Conservation (phyloP, 1,140 invertebrate species). For the Magallana gigas region DNA sequence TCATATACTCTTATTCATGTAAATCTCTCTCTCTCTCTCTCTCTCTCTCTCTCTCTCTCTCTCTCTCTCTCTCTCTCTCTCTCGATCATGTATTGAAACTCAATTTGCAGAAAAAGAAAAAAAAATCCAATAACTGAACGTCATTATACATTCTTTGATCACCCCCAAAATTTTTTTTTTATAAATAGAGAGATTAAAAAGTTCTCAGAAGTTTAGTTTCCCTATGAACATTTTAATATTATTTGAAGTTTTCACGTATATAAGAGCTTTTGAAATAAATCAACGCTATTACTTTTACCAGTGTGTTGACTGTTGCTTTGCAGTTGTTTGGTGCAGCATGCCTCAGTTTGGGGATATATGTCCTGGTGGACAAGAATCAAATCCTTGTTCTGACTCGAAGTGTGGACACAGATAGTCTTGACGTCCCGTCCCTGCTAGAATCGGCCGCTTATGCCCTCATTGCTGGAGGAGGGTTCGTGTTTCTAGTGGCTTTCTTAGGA, state of each 20-base stretch:
- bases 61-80: neutral
- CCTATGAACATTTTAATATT: too few relatives aligned
- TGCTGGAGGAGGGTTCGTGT: conserved; percentile 87
- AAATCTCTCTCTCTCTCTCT: neutral
- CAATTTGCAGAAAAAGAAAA: too few relatives aligned
- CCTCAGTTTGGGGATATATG: conserved; percentile 45
- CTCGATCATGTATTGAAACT: too few relatives aligned
- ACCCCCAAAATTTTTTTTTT: too few relatives aligned
- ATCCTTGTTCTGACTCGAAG: conserved; percentile 50
- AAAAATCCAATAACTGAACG: too few relatives aligned
- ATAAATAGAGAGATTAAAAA: too few relatives aligned
- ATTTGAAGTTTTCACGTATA: too few relatives aligned
- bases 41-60: neutral
- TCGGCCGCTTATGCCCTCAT: conserved; percentile 82
- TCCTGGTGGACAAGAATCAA: conserved; percentile 49
- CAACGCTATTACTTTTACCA: too few relatives aligned
- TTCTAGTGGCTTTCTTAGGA: conserved; percentile 90
- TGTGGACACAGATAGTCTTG: conserved; percentile 62
- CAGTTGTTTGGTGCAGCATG: conserved; percentile 53
- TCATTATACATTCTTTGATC: too few relatives aligned
- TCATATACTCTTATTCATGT: too few relatives aligned
- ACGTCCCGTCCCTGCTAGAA: conserved; percentile 80
- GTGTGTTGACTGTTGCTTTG: neutral
- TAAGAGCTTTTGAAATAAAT: too few relatives aligned
- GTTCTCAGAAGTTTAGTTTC: too few relatives aligned